phyloP scores from a whole-genome alignment of 1,140 invertebrate species.

The Philopotamus ludificatus region DNA sequence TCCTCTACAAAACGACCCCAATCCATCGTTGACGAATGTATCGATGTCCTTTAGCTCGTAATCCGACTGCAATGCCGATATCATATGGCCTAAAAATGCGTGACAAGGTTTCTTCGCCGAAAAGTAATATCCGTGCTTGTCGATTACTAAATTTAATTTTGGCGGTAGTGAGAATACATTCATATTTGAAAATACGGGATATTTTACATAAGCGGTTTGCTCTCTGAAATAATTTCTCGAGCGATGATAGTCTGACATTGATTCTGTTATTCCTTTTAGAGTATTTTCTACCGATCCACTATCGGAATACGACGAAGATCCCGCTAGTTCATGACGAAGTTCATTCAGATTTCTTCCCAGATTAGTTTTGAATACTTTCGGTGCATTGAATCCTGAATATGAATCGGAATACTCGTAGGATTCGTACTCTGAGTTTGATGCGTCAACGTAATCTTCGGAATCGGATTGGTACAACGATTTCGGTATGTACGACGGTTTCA shows the following conservation, averaged over 20 bases:
- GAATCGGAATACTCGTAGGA: slow-evolving; percentile 15
- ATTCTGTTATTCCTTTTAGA: slow-evolving; percentile 7
- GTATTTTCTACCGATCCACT: slow-evolving; percentile 18
- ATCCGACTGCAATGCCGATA: slow-evolving; percentile 25
- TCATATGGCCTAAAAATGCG: slow-evolving; percentile 47
- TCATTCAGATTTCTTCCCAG: neutral
- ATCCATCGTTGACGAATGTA: slow-evolving; percentile 18
- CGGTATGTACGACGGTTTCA: too few species aligned
- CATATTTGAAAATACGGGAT: slow-evolving; percentile 24
- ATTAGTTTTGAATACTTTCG: slow-evolving; percentile 6
- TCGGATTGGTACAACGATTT: neutral
- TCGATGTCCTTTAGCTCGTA: slow-evolving; percentile 6
- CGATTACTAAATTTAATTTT: slow-evolving; percentile 43
- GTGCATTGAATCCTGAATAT: slow-evolving; percentile 4
- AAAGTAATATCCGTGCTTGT: slow-evolving; percentile 46
- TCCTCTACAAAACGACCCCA: slow-evolving; percentile 30
- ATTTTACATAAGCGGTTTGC: neutral
- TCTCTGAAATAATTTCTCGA: slow-evolving; percentile 14
- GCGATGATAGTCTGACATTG: neutral
- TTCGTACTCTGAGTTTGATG: slow-evolving; percentile 13
- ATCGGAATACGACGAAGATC: neutral
- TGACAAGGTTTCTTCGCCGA: slow-evolving; percentile 48
- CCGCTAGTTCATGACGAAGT: slow-evolving; percentile 7
- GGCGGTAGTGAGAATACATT: slow-evolving; percentile 40
- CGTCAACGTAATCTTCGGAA: too few species aligned